Conservation (phyloP, 2,888 invertebrate genomes). For the Onthophagus sagittarius region DNA sequence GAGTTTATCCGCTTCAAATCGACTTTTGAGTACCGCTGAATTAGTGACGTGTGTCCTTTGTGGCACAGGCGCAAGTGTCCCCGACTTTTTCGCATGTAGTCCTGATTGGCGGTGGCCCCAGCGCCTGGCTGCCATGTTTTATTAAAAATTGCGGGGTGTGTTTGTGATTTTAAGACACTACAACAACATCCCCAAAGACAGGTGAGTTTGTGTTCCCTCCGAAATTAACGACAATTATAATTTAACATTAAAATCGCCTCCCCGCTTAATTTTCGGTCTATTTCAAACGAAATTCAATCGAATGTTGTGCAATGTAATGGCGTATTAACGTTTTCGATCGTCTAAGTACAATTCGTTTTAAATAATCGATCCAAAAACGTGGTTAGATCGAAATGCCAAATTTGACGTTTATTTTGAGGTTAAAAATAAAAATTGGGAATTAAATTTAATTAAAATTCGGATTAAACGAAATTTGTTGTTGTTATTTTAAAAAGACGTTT, state of each 20-base stretch:
- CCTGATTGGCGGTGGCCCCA: constrained; percentile 45
- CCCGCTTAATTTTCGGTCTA: neutral
- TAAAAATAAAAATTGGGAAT: neutral
- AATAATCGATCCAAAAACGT: no score
- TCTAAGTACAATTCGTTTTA: neutral
- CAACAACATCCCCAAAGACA: constrained; percentile 44
- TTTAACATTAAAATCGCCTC: no score
- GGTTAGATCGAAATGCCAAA: neutral
- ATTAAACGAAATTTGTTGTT: neutral
- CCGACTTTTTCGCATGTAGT: constrained; percentile 24
- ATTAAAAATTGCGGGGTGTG: constrained; percentile 64
- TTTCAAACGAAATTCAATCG: constrained; percentile 20
- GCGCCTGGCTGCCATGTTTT: constrained; percentile 69
- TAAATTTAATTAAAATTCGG: neutral
- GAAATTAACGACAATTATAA: neutral
- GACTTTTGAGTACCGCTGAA: neutral
- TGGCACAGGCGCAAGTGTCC: constrained; percentile 18
- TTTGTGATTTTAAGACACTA: constrained; percentile 41
- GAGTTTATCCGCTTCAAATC: neutral
- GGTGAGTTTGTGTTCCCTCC: constrained; percentile 32
- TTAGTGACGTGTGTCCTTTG: constrained; percentile 17
- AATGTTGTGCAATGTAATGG: constrained; percentile 35
- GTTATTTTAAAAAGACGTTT: neutral
- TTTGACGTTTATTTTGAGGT: neutral
- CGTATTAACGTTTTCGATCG: constrained; percentile 21